Evolutionary conservation across 2,113 vertebrate species (phyloP), one percentile per base, ranked within the genome.

Genomic region (Megalops atlanticus): DNA sequence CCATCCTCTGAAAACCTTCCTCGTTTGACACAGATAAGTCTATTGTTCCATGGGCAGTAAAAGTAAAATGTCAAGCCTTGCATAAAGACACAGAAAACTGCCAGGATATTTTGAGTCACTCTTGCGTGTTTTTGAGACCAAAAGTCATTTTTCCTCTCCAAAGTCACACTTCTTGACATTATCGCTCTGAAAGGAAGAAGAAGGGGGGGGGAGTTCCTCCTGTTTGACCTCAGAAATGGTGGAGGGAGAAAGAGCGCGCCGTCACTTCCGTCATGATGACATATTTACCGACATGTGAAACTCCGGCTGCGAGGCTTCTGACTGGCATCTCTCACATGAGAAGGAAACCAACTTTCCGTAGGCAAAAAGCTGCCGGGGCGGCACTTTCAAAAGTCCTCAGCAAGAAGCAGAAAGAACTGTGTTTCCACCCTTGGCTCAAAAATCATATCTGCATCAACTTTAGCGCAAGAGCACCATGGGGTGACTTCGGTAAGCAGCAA

Each of bases 71-170:
- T 78, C 64, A 79, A 58, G 79, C 71, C 43, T 64, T 49, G 71
- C 31, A 54, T 31, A 81, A 78, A 85, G 80, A 85, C 43, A 87
- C 83, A 82, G 71, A 69, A 49, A 24, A 68, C 39, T 41, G 77
- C 76, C 52, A 78, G 88, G 88, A 89, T 81, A 83, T 64, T 82
- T 80, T 91, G 91, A 93, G 87, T 91, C 92, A 91, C 88, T 81
- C 21, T 54, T 58, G 82, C 64, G 41, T 52, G 78, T 86, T 84
- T 82, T 79, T 71, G 77, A 78, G 43, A 80, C 76, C 69, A 80
- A 74, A 81, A 43, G 6, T 41, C 16, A 24, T 58, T 80, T 39
- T 64, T 83, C 78, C 69, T 84, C 79, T 88, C 54, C 81, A 82
- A 76, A 84, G 40, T 82, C 68, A 76, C 52, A 36, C 80, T 81